phyloP scores from a whole-genome alignment of 2,113 vertebrate species.

The Dipodomys ordii region DNA sequence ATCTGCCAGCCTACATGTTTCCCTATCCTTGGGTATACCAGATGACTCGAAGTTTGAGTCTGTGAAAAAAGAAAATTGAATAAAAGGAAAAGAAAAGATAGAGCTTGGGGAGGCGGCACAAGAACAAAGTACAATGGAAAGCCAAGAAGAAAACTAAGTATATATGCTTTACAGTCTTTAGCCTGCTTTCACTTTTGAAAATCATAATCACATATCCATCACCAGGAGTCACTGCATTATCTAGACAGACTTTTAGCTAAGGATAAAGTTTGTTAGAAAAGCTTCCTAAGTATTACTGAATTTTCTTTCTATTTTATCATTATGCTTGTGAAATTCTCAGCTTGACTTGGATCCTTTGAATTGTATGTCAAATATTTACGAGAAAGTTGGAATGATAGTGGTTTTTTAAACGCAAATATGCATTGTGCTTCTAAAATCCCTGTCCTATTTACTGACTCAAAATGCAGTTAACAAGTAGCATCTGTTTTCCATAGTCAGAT shows the following conservation, averaged over 20 bases:
- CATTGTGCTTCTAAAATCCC: neutral
- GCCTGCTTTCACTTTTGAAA: neutral
- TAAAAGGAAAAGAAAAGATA: neutral
- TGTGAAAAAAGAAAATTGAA: neutral
- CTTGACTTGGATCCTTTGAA: conserved; percentile 14
- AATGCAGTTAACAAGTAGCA: neutral
- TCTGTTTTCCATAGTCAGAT: conserved; percentile 36
- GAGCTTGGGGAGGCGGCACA: neutral
- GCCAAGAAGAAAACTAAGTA: neutral
- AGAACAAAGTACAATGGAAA: neutral
- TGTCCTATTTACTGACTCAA: neutral
- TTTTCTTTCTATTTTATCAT: conserved; percentile 51
- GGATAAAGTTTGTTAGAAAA: conserved; percentile 6
- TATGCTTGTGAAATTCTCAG: neutral
- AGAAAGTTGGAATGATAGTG: neutral
- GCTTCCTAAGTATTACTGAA: neutral
- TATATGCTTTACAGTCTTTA: neutral
- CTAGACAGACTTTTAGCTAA: neutral
- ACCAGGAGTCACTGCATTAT: neutral
- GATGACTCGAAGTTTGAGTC: neutral
- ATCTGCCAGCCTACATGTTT: neutral
- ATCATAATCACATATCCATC: neutral
- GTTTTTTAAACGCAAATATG: conserved; percentile 15
- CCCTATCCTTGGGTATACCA: neutral
- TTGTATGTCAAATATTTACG: conserved; percentile 21